A percentile compares a stretch with the other conserved stretches of the same genome.
Conservation (phyloP, 2,797 vertebrate genomes). For the Denticeps clupeoides region DNA sequence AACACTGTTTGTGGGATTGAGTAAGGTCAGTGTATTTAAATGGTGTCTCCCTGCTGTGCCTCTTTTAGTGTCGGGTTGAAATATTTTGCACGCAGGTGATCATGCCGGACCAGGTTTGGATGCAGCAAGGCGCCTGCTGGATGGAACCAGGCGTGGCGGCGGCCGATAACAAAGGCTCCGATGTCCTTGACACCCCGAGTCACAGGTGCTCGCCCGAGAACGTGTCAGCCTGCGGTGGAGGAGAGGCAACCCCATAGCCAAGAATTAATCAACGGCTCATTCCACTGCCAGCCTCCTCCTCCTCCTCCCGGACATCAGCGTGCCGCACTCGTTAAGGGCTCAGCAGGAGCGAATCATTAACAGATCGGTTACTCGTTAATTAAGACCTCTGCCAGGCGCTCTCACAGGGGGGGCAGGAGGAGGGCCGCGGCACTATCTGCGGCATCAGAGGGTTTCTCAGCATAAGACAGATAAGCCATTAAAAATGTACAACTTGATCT, state of each 20-base stretch:
- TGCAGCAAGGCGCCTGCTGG: constrained; percentile 41
- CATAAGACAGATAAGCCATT: neutral
- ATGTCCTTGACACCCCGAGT: constrained; percentile 43
- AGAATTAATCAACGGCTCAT: constrained; percentile 53
- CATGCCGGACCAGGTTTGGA: constrained; percentile 24
- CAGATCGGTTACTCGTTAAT: constrained; percentile 64
- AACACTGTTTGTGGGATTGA: no score
- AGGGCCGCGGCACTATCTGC: neutral
- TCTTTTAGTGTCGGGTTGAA: neutral
- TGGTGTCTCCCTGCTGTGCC: no score
- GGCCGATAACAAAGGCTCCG: constrained; percentile 29
- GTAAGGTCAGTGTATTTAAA: no score
- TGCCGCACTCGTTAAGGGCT: constrained; percentile 13
- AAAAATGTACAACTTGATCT: neutral
- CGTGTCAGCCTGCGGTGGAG: constrained; percentile 25
- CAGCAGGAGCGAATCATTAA: constrained; percentile 62
- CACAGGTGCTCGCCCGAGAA: constrained; percentile 33
- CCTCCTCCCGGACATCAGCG: constrained; percentile 14
- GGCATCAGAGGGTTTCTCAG: no score
- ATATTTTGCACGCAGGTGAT: neutral
- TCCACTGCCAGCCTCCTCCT: constrained; percentile 48
- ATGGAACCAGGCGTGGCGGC: constrained; percentile 43
- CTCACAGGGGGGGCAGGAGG: constrained; percentile 40
- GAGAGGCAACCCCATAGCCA: constrained; percentile 34
- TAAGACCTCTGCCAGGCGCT: constrained; percentile 66